A percentile compares a stretch with the other conserved stretches of the same genome.
These are phyloP conservation scores for Bombyx huttoni DNA, from an alignment of 2,888 invertebrate genomes.

Conservation along the genomic window DNA sequence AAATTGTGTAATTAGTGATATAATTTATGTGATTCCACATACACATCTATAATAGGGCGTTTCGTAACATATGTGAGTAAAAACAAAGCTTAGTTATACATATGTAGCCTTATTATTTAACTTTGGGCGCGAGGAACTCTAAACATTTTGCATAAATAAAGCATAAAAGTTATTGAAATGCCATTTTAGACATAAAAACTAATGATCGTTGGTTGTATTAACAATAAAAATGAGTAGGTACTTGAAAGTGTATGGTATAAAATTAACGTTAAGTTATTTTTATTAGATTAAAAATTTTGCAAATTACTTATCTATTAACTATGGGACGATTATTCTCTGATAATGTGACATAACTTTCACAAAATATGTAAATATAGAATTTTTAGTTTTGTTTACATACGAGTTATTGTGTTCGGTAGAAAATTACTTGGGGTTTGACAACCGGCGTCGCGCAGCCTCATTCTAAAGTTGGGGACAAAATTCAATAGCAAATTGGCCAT, in stretches of 20 bases:
- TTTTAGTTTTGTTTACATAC: constrained; percentile 55
- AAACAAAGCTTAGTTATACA: constrained; percentile 52
- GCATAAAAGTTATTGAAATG: constrained; percentile 32
- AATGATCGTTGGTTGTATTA: not conserved
- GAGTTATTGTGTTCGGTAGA: constrained; percentile 39
- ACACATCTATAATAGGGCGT: constrained; percentile 60
- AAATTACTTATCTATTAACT: not conserved
- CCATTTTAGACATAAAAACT: not conserved
- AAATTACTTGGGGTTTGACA: constrained; percentile 53
- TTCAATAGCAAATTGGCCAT: constrained; percentile 73
- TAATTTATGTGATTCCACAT: constrained; percentile 70
- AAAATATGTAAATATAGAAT: constrained; percentile 34
- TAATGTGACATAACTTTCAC: constrained; percentile 69
- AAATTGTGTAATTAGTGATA: constrained; percentile 72
- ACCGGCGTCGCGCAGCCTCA: constrained; percentile 67
- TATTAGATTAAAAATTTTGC: not conserved
- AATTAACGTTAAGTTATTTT: no score
- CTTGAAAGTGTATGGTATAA: no score
- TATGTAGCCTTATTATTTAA: constrained; percentile 34
- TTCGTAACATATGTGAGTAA: constrained; percentile 66
- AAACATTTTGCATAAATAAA: constrained; percentile 42
- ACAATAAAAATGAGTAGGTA: not conserved
- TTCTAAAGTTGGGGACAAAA: constrained; percentile 62
- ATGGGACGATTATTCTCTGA: constrained; percentile 1
- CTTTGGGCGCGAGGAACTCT: constrained; percentile 50